Base-by-base conservation (phyloP, 2,888 invertebrate species). In the Thereva nobilitata region DNA sequence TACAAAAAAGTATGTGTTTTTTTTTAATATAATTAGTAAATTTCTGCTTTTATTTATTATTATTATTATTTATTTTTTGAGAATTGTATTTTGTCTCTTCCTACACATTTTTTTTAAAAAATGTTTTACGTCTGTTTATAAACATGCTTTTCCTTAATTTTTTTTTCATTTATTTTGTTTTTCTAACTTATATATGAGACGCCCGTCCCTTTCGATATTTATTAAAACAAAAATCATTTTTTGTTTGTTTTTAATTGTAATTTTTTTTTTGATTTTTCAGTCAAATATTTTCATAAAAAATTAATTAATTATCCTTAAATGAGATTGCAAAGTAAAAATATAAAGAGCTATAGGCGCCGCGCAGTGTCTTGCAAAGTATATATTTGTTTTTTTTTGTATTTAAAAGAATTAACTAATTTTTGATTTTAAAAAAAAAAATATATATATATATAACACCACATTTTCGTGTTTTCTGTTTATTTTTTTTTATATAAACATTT, bases 291-390 rank as follows among this genome's bases (percentile, higher is more conserved):
- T 54, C 12, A 54, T 23, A 49, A 12, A 53, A n/a, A 44, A 53
- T 6, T 34, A 64, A 53, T 37, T 10, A 47, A 54, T 23, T 2
- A 23, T 23, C 23, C 23, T 23, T 23, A n/a, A n/a, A 23, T 23
- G 23, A 23, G 1, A 23, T 23, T 23, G 23, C 23, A 23, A 23
- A 23, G 23, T 23, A 64, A 44, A 64, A 47, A 47, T 47, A 5
- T n/a, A 50, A 41, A n/a, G 41, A 57, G 56, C 55, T 65, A 65
- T 65, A 65, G 65, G 65, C 65, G 55, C 50, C 65, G 56, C 65
- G 65, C 35, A 49, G 49, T 54, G 54, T 64, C 64, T 64, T 54
- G 45, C 53, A 64, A 64, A 64, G 45, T 53, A 41, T 47, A 52
- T 61, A 23, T 10, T 50, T 52, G 42, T 64, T 45, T 44, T 44